Percentiles rank a stretch among this genome's conserved stretches.
These are phyloP conservation scores for Scaptomyza reducta DNA, from an alignment of 2,888 invertebrate genomes.

Conservation along the genomic window DNA sequence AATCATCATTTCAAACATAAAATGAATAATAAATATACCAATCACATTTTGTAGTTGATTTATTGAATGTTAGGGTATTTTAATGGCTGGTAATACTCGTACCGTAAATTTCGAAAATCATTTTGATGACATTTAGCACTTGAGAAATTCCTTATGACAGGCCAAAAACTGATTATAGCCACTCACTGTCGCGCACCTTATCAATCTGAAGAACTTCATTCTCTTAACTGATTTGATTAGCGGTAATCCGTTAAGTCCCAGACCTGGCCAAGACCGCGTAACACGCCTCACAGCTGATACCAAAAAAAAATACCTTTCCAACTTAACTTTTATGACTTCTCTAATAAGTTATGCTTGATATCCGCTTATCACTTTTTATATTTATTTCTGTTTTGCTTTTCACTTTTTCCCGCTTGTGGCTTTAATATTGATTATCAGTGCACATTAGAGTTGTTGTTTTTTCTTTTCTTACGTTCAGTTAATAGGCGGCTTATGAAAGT, in stretches of 20 bases:
- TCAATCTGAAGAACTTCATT: slow-evolving; percentile 38
- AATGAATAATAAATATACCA: too few species aligned
- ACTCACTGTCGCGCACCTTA: slow-evolving; percentile 16
- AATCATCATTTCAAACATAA: too few species aligned
- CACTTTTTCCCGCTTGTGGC: slow-evolving; percentile 37
- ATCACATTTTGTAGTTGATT: too few species aligned
- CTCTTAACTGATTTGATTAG: slow-evolving; percentile 46
- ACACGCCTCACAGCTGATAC: slow-evolving; percentile 3
- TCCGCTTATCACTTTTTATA: slow-evolving; percentile 39
- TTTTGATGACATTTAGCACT: slow-evolving; percentile 23
- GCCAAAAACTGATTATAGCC: slow-evolving; percentile 35
- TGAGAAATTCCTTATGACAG: slow-evolving; percentile 4
- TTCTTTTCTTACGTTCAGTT: slow-evolving; percentile 10
- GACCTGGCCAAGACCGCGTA: slow-evolving; percentile 5
- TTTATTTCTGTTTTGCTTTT: slow-evolving; percentile 29
- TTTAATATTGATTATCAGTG: slow-evolving; percentile 52
- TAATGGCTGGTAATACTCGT: neutral
- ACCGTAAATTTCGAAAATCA: neutral
- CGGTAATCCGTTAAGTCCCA: slow-evolving; percentile 12
- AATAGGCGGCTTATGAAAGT: slow-evolving; percentile 26
- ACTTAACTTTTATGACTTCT: neutral
- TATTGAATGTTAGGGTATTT: neutral
- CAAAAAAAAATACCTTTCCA: neutral
- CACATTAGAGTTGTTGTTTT: slow-evolving; percentile 3
- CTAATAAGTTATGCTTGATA: slow-evolving; percentile 53